Evolutionary conservation across 2,888 invertebrate genomes (phyloP).

Genomic region (Tachina fera): DNA sequence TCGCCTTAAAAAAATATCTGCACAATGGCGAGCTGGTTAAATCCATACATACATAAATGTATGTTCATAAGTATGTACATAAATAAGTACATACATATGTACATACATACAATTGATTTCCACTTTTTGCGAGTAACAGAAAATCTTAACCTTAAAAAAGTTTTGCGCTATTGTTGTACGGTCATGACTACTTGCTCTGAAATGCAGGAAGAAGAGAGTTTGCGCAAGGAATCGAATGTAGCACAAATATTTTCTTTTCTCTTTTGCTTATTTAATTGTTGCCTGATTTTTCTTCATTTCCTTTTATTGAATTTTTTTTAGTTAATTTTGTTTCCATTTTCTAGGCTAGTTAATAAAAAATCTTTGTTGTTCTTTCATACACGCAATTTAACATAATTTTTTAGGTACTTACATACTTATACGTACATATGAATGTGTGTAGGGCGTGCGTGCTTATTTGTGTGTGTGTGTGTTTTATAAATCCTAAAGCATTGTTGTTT

Average conservation of each 20-base stretch:
- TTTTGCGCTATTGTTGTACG: background rate
- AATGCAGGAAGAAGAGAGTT: slow-evolving; percentile 39
- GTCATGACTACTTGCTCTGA: slow-evolving; percentile 2
- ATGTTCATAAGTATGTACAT: no score
- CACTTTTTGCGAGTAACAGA: slow-evolving; percentile 45
- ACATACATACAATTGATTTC: background rate
- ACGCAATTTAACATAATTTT: slow-evolving; percentile 50
- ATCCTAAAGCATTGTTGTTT: slow-evolving; percentile 60
- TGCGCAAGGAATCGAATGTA: slow-evolving; percentile 62
- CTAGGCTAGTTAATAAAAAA: slow-evolving; percentile 67
- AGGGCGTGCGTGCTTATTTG: background rate
- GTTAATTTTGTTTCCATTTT: slow-evolving; percentile 50
- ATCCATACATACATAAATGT: no score
- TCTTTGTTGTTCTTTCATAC: slow-evolving; percentile 50
- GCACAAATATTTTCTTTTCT: slow-evolving; percentile 51
- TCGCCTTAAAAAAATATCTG: slow-evolving; percentile 26
- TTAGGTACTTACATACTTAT: background rate
- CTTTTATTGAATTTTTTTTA: background rate
- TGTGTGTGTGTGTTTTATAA: slow-evolving; percentile 1
- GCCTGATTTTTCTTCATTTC: slow-evolving; percentile 5
- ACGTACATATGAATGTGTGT: background rate
- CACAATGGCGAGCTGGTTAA: background rate
- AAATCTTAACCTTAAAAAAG: slow-evolving; percentile 15
- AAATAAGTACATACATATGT: no score
- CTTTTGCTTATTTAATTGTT: slow-evolving; percentile 12